Evolutionary conservation across 2,888 invertebrate species (phyloP).

Genomic region (Catocala sponsa): DNA sequence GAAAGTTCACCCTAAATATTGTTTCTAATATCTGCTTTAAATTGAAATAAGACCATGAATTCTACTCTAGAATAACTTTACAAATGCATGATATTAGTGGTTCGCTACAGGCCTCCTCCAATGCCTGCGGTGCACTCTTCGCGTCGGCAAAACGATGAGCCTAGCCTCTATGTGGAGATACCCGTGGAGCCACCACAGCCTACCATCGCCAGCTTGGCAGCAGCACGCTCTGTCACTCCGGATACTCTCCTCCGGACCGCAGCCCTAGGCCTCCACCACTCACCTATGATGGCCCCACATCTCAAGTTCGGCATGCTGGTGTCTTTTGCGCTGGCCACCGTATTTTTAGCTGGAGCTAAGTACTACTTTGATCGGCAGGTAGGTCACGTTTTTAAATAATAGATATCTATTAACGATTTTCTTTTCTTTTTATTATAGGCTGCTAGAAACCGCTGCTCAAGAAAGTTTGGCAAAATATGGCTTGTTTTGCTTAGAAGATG

Average conservation of each 20-base stretch:
- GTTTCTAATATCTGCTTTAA: no score
- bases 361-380: conserved; percentile 92
- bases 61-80: no score
- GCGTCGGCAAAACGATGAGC: conserved; percentile 74
- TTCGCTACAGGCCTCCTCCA: conserved; percentile 64
- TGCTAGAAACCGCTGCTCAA: no score
- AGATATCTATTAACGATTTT: no score
- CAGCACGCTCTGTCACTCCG: conserved; percentile 81
- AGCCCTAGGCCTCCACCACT: conserved; percentile 79
- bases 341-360: conserved; percentile 91
- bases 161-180: conserved; percentile 82
- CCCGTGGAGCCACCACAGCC: conserved; percentile 76
- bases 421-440: no score
- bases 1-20: no score
- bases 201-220: conserved; percentile 81
- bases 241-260: conserved; percentile 82
- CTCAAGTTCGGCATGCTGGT: conserved; percentile 92
- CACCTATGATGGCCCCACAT: conserved; percentile 87
- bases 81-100: no score
- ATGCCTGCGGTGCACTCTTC: conserved; percentile 70
- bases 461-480: no score
- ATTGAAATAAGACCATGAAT: no score
- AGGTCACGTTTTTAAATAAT: conserved; percentile 39
- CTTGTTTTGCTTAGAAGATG: no score
- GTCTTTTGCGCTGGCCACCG: conserved; percentile 90